Percentiles rank a stretch among this genome's conserved stretches.
Evolutionary conservation across 2,113 vertebrate species (phyloP).

Genomic region (Anser cygnoides): DNA sequence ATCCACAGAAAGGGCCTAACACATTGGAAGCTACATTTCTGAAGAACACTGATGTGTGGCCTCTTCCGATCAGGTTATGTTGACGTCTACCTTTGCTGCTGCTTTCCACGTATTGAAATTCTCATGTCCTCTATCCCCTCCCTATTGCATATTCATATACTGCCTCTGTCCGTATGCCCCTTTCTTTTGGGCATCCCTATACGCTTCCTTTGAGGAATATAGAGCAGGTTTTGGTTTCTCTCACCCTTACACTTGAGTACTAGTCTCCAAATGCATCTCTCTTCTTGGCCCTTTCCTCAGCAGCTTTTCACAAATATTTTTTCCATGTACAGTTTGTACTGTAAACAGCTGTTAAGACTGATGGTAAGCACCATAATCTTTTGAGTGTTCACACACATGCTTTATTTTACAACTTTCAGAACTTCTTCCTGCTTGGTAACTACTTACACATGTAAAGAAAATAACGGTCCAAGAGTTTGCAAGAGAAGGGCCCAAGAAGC

Average conservation of each 20-base stretch:
- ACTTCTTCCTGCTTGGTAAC: neutral
- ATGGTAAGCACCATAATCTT: neutral
- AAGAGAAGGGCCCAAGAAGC: neutral
- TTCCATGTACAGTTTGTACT: neutral
- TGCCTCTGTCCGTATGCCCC: accelerated
- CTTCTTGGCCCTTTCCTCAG: neutral
- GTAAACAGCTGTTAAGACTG: neutral
- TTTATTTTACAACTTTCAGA: neutral
- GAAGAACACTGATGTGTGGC: accelerated
- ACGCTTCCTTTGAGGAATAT: neutral
- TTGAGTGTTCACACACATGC: accelerated
- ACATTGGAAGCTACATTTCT: neutral
- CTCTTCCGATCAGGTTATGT: neutral
- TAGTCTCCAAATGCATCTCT: neutral
- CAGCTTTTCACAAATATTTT: neutral
- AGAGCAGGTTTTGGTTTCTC: neutral
- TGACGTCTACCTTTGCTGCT: neutral
- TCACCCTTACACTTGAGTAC: neutral
- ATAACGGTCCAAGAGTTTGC: neutral
- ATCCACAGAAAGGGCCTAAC: neutral
- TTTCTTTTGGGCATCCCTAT: neutral
- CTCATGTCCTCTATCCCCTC: neutral
- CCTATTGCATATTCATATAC: neutral
- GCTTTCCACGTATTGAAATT: neutral
- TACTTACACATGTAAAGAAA: neutral